phyloP scores from a whole-genome alignment of 2,797 vertebrate species.

The Channallabes apus region DNA sequence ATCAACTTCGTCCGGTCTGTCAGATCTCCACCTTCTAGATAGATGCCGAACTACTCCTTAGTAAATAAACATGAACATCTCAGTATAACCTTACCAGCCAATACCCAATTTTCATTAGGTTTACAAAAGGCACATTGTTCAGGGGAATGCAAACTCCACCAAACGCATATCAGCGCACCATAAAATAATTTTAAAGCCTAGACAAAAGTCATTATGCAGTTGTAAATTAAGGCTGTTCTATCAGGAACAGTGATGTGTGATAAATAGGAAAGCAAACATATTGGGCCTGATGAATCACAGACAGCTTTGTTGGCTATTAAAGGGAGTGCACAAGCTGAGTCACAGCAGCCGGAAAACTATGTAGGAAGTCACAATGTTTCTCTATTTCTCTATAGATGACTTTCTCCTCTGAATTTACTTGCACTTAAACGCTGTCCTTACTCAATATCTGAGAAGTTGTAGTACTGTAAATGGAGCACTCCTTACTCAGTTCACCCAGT shows the following conservation, averaged over 20 bases:
- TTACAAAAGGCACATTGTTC: background rate
- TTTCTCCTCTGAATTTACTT: background rate
- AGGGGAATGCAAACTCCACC: background rate
- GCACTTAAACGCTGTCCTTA: background rate
- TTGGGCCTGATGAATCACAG: conserved; percentile 45
- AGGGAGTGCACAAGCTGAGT: conserved; percentile 45
- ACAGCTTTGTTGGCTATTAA: conserved; percentile 34
- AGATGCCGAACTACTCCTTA: no score
- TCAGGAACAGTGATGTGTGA: background rate
- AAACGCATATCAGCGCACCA: background rate
- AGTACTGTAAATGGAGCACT: background rate
- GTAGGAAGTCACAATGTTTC: conserved; percentile 46
- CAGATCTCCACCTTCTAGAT: background rate
- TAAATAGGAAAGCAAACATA: conserved; percentile 7
- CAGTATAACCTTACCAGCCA: background rate
- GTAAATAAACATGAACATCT: background rate
- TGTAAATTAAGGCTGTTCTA: conserved; percentile 1
- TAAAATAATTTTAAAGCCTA: background rate
- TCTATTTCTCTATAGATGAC: background rate
- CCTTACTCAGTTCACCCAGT: background rate
- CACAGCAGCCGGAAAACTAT: conserved; percentile 47
- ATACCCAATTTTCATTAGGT: background rate
- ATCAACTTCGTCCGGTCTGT: background rate
- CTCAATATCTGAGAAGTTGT: background rate
- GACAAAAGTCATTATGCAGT: background rate